These are phyloP conservation scores for Sphyrna mokarran DNA, from an alignment of 2,113 vertebrate species.

Conservation along the genomic window DNA sequence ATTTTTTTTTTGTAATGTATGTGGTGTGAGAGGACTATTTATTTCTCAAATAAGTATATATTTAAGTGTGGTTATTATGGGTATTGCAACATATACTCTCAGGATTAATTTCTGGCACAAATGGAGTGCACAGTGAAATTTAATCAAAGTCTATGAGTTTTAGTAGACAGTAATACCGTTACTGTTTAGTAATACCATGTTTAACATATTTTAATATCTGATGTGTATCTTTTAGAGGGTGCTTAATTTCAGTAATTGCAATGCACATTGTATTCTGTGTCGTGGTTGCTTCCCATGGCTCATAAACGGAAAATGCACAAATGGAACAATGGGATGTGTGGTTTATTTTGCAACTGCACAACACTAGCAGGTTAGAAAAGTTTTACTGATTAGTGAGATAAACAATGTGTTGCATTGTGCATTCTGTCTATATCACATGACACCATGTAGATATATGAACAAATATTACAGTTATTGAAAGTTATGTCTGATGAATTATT, in stretches of 20 bases:
- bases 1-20: conserved; percentile 24
- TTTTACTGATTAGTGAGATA: background rate
- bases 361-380: background rate
- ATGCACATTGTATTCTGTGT: background rate
- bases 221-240: conserved; percentile 32
- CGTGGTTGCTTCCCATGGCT: conserved; percentile 1
- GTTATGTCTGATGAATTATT: background rate
- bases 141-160: conserved; percentile 37
- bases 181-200: conserved; percentile 34
- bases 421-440: background rate
- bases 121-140: conserved; percentile 35
- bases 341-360: background rate
- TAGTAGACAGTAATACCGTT: conserved; percentile 37
- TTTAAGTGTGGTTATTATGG: conserved; percentile 34
- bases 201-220: conserved; percentile 38
- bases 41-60: conserved; percentile 34
- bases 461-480: background rate
- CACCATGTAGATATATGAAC: background rate
- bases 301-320: conserved; percentile 3
- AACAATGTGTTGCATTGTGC: background rate
- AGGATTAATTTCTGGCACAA: conserved; percentile 37
- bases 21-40: conserved; percentile 19
- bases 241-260: conserved; percentile 27
- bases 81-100: conserved; percentile 33
- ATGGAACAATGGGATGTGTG: background rate